Conservation (phyloP, 1,140 invertebrate species). For the Drosophila tsacasi region DNA sequence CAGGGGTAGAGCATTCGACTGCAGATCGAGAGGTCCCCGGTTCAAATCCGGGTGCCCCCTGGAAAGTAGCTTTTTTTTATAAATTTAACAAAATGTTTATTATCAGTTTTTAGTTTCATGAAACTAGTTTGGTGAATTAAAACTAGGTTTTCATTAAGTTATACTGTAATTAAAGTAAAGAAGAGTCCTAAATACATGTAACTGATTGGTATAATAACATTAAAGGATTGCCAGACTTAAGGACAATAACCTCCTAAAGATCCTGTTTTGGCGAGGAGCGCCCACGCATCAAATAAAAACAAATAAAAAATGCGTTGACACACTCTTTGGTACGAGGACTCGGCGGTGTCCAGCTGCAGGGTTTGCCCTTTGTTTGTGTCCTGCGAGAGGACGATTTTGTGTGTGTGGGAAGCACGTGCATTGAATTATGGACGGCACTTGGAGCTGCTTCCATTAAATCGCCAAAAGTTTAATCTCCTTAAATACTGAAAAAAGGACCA, state of each 20-base stretch:
- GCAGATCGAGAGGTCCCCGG: conserved; percentile 97
- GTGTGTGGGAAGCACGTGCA: conserved; percentile 49
- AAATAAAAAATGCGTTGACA: conserved; percentile 44
- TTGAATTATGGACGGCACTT: conserved; percentile 54
- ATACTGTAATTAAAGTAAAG: too few species aligned
- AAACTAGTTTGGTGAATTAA: background rate
- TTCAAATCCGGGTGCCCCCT: conserved; percentile 98
- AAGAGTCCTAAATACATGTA: background rate
- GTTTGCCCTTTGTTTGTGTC: conserved; percentile 41
- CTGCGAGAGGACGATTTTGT: conserved; percentile 3
- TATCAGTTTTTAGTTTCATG: background rate
- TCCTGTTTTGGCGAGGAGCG: conserved; percentile 9
- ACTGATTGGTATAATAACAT: conserved; percentile 1
- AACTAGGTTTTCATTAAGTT: background rate
- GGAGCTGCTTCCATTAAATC: conserved; percentile 24
- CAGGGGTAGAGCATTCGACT: conserved; percentile 97
- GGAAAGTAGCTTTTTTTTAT: conserved; percentile 21
- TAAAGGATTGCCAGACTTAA: conserved; percentile 25
- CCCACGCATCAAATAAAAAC: conserved; percentile 27
- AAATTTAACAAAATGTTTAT: background rate
- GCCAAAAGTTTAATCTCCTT: conserved; percentile 47
- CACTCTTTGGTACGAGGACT: background rate
- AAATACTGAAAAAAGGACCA: conserved; percentile 8
- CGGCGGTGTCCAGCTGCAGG: conserved; percentile 7
- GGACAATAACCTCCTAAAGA: conserved; percentile 43